These are phyloP conservation scores for Alviniconcha marisindica DNA, from an alignment of 1,140 invertebrate genomes.

Conservation along the genomic window DNA sequence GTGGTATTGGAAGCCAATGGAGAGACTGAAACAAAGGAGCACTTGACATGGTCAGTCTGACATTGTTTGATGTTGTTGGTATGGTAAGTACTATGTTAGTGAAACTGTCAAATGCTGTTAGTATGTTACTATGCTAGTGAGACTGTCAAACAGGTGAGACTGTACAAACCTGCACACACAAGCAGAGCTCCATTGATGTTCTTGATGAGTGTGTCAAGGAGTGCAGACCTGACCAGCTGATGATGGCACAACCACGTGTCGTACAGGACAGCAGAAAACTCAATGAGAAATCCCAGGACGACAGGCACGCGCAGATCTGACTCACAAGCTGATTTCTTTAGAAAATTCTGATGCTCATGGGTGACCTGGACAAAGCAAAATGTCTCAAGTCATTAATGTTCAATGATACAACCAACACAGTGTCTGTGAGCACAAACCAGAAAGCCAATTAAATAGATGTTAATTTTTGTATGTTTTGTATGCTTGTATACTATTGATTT, in stretches of 20 bases:
- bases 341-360: slow-evolving; percentile 38
- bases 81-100: too few relatives aligned
- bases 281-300: slow-evolving; percentile 46
- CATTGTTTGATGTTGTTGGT: too few relatives aligned
- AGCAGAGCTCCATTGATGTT: slow-evolving; percentile 40
- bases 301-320: slow-evolving; percentile 50
- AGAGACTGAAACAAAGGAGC: too few relatives aligned
- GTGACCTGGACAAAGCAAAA: slow-evolving; percentile 35
- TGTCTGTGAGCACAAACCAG: too few relatives aligned
- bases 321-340: slow-evolving; percentile 31
- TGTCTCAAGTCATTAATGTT: background rate
- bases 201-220: slow-evolving; percentile 45
- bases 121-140: too few relatives aligned
- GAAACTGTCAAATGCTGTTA: too few relatives aligned
- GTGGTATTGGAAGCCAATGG: too few relatives aligned
- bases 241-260: slow-evolving; percentile 47
- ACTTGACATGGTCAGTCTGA: too few relatives aligned
- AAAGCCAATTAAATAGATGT: background rate
- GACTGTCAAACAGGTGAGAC: too few relatives aligned
- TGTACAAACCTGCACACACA: slow-evolving; percentile 54
- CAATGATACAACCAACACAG: too few relatives aligned
- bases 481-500: too few relatives aligned
- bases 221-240: slow-evolving; percentile 14
- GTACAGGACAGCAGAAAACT: slow-evolving; percentile 41
- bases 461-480: too few relatives aligned